phyloP scores from a whole-genome alignment of 2,797 vertebrate genomes.

The Delichon dasypus region DNA sequence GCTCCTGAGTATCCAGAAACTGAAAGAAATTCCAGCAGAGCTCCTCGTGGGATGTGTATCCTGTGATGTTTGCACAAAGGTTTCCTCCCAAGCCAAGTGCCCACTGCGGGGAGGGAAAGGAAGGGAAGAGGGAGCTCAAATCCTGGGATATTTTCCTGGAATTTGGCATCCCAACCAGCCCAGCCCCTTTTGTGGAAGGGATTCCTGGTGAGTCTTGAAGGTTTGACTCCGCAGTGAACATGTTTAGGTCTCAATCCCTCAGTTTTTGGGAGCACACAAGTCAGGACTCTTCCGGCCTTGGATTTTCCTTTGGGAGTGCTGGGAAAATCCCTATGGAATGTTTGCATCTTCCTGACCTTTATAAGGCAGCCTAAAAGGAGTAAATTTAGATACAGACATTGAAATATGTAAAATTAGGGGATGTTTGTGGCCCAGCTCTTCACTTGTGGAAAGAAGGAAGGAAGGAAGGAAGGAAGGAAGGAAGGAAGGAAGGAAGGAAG shows the following conservation, averaged over 20 bases:
- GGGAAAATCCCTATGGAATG: background rate
- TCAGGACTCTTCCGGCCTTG: background rate
- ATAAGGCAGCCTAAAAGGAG: background rate
- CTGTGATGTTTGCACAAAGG: background rate
- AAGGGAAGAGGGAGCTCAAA: background rate
- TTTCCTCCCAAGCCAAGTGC: background rate
- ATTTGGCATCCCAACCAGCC: background rate
- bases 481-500: background rate
- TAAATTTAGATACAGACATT: background rate
- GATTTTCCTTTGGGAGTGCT: background rate
- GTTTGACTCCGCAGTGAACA: background rate
- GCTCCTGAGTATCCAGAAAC: background rate
- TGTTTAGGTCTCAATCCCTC: background rate
- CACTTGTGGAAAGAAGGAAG: background rate
- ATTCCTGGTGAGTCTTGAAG: background rate
- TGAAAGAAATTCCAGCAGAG: background rate
- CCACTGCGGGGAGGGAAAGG: fast-evolving
- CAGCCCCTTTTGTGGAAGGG: background rate
- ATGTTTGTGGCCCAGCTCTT: background rate
- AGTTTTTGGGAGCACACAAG: background rate
- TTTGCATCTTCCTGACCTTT: background rate
- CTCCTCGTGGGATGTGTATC: background rate
- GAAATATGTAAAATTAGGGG: background rate
- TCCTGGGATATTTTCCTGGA: background rate
- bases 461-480: too few relatives aligned